phyloP scores from a whole-genome alignment of 2,888 invertebrate species.

The Synergus laeviventris region DNA sequence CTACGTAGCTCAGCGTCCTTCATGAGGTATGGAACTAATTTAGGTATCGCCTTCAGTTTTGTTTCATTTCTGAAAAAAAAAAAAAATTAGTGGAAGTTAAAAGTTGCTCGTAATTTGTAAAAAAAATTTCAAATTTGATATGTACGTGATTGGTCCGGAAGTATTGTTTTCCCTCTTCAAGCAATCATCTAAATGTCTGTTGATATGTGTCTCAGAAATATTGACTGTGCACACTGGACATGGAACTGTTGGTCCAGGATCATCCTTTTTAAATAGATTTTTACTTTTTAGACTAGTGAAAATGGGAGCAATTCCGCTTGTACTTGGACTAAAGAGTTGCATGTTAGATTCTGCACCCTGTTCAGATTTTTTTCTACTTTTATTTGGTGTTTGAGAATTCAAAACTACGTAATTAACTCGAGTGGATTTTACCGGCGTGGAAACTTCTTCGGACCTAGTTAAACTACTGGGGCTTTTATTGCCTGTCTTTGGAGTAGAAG shows the following conservation, averaged over 20 bases:
- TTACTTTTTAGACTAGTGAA: slow-evolving; percentile 65
- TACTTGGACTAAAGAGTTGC: slow-evolving; percentile 60
- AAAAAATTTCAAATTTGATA: not conserved
- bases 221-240: slow-evolving; percentile 77
- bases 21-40: slow-evolving; percentile 77
- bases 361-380: slow-evolving; percentile 17
- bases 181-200: slow-evolving; percentile 77
- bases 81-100: too few species aligned
- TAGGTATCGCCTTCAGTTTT: slow-evolving; percentile 76
- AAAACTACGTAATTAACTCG: slow-evolving; percentile 53
- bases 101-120: not conserved
- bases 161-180: slow-evolving; percentile 64
- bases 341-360: slow-evolving; percentile 19
- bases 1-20: slow-evolving; percentile 76
- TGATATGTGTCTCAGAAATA: slow-evolving; percentile 74
- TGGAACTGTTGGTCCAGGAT: slow-evolving; percentile 68
- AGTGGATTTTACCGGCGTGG: slow-evolving; percentile 56
- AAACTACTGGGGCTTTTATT: not conserved
- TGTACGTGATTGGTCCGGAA: slow-evolving; percentile 55
- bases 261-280: slow-evolving; percentile 43
- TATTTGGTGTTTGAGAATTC: slow-evolving; percentile 48
- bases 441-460: slow-evolving; percentile 19
- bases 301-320: slow-evolving; percentile 60
- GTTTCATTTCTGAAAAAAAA: slow-evolving; percentile 54
- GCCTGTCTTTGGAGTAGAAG: not conserved